phyloP scores from a whole-genome alignment of 2,888 invertebrate species.

The Xylocampa areola region DNA sequence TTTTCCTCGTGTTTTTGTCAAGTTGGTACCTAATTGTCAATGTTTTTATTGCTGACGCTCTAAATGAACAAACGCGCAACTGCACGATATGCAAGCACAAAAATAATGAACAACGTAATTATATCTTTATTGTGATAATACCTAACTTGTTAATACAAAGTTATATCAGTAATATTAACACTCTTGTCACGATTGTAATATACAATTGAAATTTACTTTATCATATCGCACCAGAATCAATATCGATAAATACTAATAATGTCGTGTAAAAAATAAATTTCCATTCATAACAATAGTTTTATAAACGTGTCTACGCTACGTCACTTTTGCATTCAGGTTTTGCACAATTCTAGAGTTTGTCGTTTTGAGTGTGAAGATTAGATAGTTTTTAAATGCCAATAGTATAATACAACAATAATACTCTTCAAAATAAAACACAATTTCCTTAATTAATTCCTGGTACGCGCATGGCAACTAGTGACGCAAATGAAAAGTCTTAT shows the following conservation, averaged over 20 bases:
- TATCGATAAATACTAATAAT: slow-evolving; percentile 45
- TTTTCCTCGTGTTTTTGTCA: slow-evolving; percentile 4
- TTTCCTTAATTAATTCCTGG: slow-evolving; percentile 35
- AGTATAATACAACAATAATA: slow-evolving; percentile 30
- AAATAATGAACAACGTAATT: slow-evolving; percentile 30
- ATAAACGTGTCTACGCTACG: slow-evolving; percentile 32
- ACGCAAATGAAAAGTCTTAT: slow-evolving; percentile 22
- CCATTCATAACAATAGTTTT: slow-evolving; percentile 62
- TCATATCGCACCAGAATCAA: slow-evolving; percentile 52
- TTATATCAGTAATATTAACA: slow-evolving; percentile 29
- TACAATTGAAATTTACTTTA: slow-evolving; percentile 58
- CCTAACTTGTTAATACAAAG: slow-evolving; percentile 11
- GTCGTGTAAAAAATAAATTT: slow-evolving; percentile 56
- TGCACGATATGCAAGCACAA: slow-evolving; percentile 27
- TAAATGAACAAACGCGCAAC: slow-evolving; percentile 28
- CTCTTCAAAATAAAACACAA: slow-evolving; percentile 16
- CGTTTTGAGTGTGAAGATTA: slow-evolving; percentile 37
- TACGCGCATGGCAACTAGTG: slow-evolving; percentile 39
- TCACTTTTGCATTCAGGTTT: slow-evolving; percentile 6
- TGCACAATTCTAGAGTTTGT: slow-evolving; percentile 33
- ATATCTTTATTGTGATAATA: slow-evolving; percentile 11
- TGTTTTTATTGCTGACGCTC: slow-evolving; percentile 12
- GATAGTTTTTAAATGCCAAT: slow-evolving; percentile 27
- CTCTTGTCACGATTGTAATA: slow-evolving; percentile 51
- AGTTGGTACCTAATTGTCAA: neutral